Conservation (phyloP, 2,797 vertebrate genomes). For the Hipposideros larvatus region DNA sequence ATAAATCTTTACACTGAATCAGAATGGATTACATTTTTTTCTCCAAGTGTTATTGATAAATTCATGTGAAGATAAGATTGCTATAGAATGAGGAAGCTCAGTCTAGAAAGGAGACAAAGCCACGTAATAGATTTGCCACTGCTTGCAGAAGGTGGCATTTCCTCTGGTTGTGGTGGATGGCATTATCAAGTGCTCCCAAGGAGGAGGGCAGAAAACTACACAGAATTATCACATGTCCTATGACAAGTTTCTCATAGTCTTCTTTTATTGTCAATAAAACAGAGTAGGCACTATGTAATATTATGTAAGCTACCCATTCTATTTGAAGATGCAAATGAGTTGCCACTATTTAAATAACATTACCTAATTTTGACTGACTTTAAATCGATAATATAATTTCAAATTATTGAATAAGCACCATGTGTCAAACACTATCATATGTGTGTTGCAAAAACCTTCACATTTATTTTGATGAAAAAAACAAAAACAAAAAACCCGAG, state of each 20-base stretch:
- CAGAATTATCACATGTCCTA: not conserved
- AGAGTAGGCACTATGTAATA: not conserved
- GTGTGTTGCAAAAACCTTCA: not conserved
- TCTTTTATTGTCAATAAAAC: not conserved
- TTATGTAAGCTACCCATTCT: not conserved
- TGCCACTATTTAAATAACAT: not conserved
- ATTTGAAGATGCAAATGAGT: not conserved
- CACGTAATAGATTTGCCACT: not conserved
- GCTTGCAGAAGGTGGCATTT: not conserved
- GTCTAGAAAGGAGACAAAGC: not conserved
- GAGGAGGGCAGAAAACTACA: not conserved
- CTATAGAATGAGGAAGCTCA: not conserved
- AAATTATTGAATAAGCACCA: not conserved
- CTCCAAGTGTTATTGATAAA: not conserved
- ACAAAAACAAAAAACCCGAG: not conserved
- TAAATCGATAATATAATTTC: not conserved
- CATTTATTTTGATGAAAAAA: not conserved
- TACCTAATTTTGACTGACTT: not conserved
- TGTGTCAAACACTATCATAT: not conserved
- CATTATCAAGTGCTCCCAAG: too few relatives aligned
- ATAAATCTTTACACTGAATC: not conserved
- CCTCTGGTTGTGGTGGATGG: fast-evolving
- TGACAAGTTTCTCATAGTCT: not conserved
- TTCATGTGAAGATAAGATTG: not conserved
- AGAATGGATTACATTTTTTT: not conserved